phyloP scores from a whole-genome alignment of 2,113 vertebrate genomes.

The Columba janthina region DNA sequence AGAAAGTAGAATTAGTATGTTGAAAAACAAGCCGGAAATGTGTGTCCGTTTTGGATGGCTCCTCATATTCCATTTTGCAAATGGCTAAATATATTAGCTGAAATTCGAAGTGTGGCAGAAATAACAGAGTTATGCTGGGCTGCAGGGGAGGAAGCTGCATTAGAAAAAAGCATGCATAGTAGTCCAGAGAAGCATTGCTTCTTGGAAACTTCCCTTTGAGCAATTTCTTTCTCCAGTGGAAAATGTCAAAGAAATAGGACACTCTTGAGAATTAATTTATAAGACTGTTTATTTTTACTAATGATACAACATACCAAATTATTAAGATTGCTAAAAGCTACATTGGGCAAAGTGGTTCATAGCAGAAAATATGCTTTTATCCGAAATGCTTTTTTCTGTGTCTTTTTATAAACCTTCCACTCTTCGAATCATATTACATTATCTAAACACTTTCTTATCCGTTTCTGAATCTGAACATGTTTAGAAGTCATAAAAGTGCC shows the following conservation, averaged over 20 bases:
- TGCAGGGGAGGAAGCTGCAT: not conserved
- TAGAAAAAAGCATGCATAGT: not conserved
- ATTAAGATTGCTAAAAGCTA: not conserved
- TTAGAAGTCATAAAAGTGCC: not conserved
- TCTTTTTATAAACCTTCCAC: not conserved
- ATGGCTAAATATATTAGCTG: not conserved
- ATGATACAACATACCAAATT: not conserved
- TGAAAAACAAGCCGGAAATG: conserved; percentile 24
- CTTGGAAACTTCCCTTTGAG: not conserved
- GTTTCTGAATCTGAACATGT: not conserved
- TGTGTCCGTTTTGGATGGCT: not conserved
- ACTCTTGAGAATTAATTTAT: not conserved
- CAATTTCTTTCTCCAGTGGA: not conserved
- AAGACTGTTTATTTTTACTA: not conserved
- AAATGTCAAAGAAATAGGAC: not conserved
- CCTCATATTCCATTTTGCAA: not conserved
- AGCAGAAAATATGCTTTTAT: not conserved
- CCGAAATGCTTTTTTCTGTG: not conserved
- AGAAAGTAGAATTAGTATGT: not conserved
- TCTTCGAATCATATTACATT: not conserved
- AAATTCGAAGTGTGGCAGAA: not conserved
- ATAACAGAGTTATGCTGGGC: not conserved
- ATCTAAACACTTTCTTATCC: not conserved
- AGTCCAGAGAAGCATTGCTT: not conserved
- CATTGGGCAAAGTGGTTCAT: not conserved